Base-by-base conservation (phyloP, 1,140 invertebrate genomes). In the Meloidogyne hapla region DNA sequence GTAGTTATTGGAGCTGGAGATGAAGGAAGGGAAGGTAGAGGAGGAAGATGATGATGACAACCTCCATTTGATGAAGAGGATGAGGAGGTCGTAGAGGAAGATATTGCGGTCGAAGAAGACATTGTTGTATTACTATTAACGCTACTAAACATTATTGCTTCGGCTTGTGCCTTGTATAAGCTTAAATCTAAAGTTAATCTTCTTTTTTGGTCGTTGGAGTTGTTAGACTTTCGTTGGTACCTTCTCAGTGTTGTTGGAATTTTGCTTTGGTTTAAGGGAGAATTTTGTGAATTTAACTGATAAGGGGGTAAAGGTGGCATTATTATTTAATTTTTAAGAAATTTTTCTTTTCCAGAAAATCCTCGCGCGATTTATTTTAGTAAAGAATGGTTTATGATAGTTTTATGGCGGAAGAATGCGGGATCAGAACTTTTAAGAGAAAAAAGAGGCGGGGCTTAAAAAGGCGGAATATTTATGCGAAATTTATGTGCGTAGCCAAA, bases 251-350 rank as follows among this genome's bases (percentile, higher is more conserved):
- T 56, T 56, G 48, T 56, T 21, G 48, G 48, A 56, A 56, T 56
- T 56, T 56, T 56, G n/a, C 48, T 56, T 56, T 6, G 48, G 18
- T 56, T 18, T n/a, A n/a, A 8, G 33, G 66, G 3, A n/a, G 45
- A 70, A 56, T 70, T 70, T 70, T 70, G 69, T 15, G 15, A n/a
- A 67, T 40, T 68, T 33, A 68, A 68, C 45, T 69, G 67, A 25
- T 25, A 45, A 45, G 66, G 45, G 25, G 67, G 28, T 25, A 61
- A 15, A 26, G 33, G 69, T 15, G 38, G 33, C 48, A 56, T 56
- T 56, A n/a, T 56, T 56, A n/a, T n/a, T 56, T 56, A n/a, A n/a
- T n/a, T n/a, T 15, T n/a, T 56, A n/a, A 8, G 8, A 56, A 15
- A 5, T 56, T 21, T 56, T n/a, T 8, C 18, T 56, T 48, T 48